These are phyloP conservation scores for Dicaeum eximium DNA, from an alignment of 2,113 vertebrate genomes.

Conservation along the genomic window DNA sequence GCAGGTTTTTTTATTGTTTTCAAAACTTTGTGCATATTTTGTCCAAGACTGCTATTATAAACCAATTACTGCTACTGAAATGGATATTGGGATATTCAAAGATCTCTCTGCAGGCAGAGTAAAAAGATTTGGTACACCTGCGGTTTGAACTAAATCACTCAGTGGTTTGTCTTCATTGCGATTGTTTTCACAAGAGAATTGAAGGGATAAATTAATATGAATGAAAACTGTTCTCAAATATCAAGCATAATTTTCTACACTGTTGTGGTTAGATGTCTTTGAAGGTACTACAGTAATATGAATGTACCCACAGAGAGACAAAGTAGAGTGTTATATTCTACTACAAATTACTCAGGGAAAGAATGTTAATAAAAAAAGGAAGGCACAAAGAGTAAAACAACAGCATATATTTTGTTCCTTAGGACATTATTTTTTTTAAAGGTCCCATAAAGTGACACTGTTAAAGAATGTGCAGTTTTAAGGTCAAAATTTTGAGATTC, in stretches of 20 bases:
- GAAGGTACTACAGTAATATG: background rate
- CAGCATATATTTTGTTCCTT: background rate
- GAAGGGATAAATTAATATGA: slow-evolving; percentile 30
- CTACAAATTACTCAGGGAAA: background rate
- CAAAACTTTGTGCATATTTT: background rate
- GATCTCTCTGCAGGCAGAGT: background rate
- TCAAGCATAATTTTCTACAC: background rate
- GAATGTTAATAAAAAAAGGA: background rate
- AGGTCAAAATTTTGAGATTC: background rate
- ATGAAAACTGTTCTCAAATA: slow-evolving; percentile 34
- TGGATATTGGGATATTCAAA: background rate
- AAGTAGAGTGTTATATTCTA: background rate
- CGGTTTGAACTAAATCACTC: slow-evolving; percentile 7
- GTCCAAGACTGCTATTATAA: background rate
- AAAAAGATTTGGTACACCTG: slow-evolving; percentile 33
- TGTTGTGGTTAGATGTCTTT: background rate
- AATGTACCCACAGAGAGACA: background rate
- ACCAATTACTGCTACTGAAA: slow-evolving; percentile 24
- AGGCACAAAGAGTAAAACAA: background rate
- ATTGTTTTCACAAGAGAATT: slow-evolving; percentile 14
- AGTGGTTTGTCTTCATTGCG: background rate
- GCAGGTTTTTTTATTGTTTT: background rate
- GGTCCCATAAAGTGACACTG: background rate
- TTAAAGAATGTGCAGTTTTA: background rate
- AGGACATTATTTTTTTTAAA: background rate